Conservation (phyloP, 2,113 vertebrate genomes). For the Rynchops niger region DNA sequence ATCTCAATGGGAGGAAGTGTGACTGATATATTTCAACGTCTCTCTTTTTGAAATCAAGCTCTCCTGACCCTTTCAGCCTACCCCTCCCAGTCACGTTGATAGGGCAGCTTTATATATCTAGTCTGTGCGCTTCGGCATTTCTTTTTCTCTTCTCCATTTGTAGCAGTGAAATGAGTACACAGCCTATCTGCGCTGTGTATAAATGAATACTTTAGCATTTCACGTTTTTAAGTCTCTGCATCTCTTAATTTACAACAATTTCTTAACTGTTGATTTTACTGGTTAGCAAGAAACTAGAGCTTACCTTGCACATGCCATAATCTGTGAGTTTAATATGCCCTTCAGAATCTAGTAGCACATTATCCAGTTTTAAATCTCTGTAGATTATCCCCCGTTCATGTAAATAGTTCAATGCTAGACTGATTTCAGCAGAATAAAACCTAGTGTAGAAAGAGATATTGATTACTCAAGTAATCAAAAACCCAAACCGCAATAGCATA, state of each 20-base stretch:
- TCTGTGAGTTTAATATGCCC: constrained; percentile 99
- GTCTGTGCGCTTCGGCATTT: neutral
- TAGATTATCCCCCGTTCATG: constrained; percentile 99
- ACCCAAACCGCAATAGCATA: neutral
- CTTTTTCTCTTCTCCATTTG: neutral
- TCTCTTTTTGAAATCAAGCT: neutral
- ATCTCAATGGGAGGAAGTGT: neutral
- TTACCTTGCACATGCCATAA: constrained; percentile 99
- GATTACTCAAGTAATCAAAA: neutral
- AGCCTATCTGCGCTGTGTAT: neutral
- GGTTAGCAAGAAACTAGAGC: neutral
- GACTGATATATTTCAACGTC: neutral
- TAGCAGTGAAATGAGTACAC: neutral
- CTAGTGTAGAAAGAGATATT: constrained; percentile 69
- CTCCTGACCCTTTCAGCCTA: neutral
- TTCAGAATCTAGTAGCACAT: constrained; percentile 96
- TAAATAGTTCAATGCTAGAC: constrained; percentile 97
- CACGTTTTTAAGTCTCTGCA: neutral
- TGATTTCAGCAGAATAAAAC: constrained; percentile 99
- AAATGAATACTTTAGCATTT: neutral
- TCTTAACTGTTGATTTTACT: neutral
- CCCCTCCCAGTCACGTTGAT: neutral
- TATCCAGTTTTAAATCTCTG: constrained; percentile 98
- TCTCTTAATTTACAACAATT: neutral
- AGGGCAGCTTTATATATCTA: neutral